Evolutionary conservation across 1,140 invertebrate genomes (phyloP).

Genomic region (Zaprionus capensis): DNA sequence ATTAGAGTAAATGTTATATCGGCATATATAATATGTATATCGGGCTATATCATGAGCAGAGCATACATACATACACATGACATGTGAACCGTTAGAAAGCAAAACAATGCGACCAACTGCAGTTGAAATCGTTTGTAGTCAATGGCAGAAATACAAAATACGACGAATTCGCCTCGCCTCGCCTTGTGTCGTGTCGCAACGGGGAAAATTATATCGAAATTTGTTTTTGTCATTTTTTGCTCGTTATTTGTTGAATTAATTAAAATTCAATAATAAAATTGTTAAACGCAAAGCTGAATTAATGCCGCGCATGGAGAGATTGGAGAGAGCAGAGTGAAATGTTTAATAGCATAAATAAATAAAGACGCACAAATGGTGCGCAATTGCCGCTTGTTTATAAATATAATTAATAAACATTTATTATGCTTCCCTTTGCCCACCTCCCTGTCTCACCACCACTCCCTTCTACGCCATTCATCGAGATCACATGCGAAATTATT

Average conservation of each 20-base stretch:
- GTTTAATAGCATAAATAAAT: constrained; percentile 74
- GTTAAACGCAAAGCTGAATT: constrained; percentile 64
- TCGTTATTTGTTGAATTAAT: constrained; percentile 75
- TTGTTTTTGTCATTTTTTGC: constrained; percentile 45
- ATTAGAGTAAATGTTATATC: background rate
- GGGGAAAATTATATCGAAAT: constrained; percentile 33
- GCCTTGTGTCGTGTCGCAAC: background rate
- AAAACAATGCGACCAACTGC: constrained; percentile 1
- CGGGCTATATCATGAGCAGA: background rate
- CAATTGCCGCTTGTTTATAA: constrained; percentile 70
- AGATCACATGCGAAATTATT: background rate
- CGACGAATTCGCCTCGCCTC: background rate
- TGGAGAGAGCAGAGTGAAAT: constrained; percentile 39
- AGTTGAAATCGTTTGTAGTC: constrained; percentile 1
- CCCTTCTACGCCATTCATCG: background rate
- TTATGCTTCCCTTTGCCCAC: constrained; percentile 38
- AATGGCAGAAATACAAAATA: constrained; percentile 10
- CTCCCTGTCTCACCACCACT: background rate
- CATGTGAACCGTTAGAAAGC: background rate
- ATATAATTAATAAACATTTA: constrained; percentile 73
- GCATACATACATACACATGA: background rate
- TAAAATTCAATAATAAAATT: constrained; percentile 80
- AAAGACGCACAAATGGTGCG: constrained; percentile 64
- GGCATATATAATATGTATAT: background rate
- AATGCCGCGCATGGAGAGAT: constrained; percentile 28